Evolutionary conservation across 2,888 invertebrate species (phyloP), one percentile per base, ranked within the genome.

Genomic region (Drosophila basisetae): DNA sequence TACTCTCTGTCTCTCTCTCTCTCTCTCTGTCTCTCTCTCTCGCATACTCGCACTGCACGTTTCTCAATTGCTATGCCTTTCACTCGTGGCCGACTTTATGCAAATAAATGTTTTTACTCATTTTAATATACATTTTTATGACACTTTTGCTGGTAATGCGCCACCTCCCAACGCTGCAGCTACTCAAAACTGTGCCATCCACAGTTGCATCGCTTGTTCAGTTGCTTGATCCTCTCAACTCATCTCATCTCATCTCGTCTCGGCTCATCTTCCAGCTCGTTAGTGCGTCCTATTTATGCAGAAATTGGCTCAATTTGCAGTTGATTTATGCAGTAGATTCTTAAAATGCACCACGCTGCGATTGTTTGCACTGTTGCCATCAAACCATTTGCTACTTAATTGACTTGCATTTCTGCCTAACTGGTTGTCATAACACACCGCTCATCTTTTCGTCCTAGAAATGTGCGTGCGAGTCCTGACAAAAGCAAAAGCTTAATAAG

Each of bases 51-150:
- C 30, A 11, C 43, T 59, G 54, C 67, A 65, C 37, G 13, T 39
- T 56, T 39, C 56, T 50, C 83, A 75, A 82, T 84, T 71, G 85
- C 85, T 79, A 74, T 80, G 80, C 67, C 84, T 71, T 68, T 82
- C 76, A 68, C 65, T 66, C 67, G 61, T 68, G 73, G 63, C 76
- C 76, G 81, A 85, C 86, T 86, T 90, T 90, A 90, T 90, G 89
- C 80, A 90, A 88, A 86, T 88, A 90, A 86, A 85, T 85, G 85
- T 87, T 87, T 89, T 90, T 86, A 90, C 87, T 82, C 87, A 88
- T 88, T 88, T 88, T 89, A 88, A 88, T 90, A 87, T 89, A 89
- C 77, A 90, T 89, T 89, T 90, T 89, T 86, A 90, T 87, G 86
- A 86, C 86, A 85, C 82, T 89, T 78, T 86, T 76, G 83, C 85